Evolutionary conservation across 92 coral and sea anemone species (phyloP).

Genomic region (Parazoanthus swiftii): DNA sequence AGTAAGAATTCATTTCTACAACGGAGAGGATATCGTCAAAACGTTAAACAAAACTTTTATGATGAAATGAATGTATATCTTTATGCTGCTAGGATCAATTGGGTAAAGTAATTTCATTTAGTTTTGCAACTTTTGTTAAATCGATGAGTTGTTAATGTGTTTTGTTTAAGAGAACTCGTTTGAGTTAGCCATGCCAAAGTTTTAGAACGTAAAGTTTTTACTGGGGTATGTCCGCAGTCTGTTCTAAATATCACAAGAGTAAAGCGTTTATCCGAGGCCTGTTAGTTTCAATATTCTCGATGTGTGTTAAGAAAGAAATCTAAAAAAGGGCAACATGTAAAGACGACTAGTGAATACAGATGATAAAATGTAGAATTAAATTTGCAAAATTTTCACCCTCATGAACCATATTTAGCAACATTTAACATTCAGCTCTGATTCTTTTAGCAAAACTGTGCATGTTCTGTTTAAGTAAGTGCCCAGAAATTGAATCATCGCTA

Average conservation of each 20-base stretch:
- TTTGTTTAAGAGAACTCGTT: not conserved
- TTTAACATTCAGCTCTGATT: not conserved
- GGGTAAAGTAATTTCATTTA: not conserved
- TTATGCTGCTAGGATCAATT: not conserved
- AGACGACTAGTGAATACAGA: not conserved
- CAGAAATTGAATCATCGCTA: not conserved
- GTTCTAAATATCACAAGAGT: too few relatives aligned
- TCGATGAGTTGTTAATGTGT: slow-evolving; percentile 3
- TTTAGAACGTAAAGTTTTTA: not conserved
- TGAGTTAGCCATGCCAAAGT: not conserved
- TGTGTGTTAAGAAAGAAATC: too few relatives aligned
- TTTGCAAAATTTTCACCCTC: not conserved
- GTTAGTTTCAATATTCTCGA: not conserved
- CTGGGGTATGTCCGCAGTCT: not conserved
- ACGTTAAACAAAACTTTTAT: not conserved
- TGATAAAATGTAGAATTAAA: not conserved
- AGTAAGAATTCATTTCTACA: not conserved
- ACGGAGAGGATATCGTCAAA: not conserved
- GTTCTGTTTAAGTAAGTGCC: not conserved
- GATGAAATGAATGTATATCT: not conserved
- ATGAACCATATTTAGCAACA: not conserved
- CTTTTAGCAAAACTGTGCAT: not conserved
- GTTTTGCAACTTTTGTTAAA: not conserved
- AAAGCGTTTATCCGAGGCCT: not conserved
- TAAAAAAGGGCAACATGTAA: not conserved